These are phyloP conservation scores for Dreissena polymorpha DNA, from an alignment of 1,140 invertebrate genomes.

Conservation along the genomic window DNA sequence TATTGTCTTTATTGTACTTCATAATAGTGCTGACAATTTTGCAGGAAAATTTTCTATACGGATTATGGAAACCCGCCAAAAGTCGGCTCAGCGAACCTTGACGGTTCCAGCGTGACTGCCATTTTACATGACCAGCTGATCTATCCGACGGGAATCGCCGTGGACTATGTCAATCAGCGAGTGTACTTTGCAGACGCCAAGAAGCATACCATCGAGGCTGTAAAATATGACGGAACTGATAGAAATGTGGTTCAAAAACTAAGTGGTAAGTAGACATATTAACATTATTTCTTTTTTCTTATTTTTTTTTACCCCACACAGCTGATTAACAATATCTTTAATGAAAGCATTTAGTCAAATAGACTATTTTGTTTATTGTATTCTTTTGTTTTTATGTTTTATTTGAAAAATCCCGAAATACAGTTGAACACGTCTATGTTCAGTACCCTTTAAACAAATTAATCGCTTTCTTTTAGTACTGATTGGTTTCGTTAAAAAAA, in stretches of 20 bases:
- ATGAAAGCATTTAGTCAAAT: too few species aligned
- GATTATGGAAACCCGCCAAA: constrained; percentile 82
- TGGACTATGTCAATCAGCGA: constrained; percentile 91
- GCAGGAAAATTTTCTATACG: constrained; percentile 79
- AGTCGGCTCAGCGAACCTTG: constrained; percentile 98
- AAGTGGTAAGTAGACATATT: constrained; percentile 58
- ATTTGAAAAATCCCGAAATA: too few species aligned
- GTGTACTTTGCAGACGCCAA: constrained; percentile 98
- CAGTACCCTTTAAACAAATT: too few species aligned
- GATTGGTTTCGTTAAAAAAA: too few species aligned
- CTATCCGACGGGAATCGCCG: constrained; percentile 92
- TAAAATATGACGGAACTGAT: constrained; percentile 89
- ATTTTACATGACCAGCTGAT: constrained; percentile 90
- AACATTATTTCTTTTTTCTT: constrained; percentile 20
- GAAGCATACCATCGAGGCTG: constrained; percentile 93
- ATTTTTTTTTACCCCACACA: background rate
- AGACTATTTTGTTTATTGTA: too few species aligned
- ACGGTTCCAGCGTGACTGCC: constrained; percentile 90
- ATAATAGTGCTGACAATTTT: background rate
- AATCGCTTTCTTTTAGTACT: too few species aligned
- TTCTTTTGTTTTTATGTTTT: too few species aligned
- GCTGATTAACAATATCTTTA: too few species aligned
- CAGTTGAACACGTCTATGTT: too few species aligned
- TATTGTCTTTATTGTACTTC: too few species aligned
- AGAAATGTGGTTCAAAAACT: constrained; percentile 67